Conservation (phyloP, 1,140 invertebrate species). For the Bombus superbus region DNA sequence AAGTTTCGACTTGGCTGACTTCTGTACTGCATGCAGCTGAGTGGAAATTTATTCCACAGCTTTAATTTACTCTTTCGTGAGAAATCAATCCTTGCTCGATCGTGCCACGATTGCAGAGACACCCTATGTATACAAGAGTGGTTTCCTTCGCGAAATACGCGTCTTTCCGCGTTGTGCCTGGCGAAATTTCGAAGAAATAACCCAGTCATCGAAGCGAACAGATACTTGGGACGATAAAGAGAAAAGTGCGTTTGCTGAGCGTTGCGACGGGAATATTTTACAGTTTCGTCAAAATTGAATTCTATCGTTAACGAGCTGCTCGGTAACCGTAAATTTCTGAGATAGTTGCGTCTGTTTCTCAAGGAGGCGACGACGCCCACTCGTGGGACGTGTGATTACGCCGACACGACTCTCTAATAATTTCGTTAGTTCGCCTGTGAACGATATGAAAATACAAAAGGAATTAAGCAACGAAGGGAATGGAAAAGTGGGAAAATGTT, state of each 20-base stretch:
- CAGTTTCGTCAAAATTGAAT: conserved; percentile 18
- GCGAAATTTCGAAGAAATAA: not conserved
- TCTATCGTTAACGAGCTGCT: conserved; percentile 11
- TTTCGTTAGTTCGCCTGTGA: conserved; percentile 29
- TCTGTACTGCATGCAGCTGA: too few relatives aligned
- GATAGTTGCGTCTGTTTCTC: not conserved
- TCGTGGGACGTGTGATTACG: conserved; percentile 10
- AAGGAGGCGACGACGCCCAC: not conserved
- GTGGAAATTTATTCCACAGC: not conserved
- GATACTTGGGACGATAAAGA: not conserved
- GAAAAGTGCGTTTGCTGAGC: not conserved
- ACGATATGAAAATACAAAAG: conserved; percentile 39
- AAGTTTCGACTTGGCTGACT: too few relatives aligned
- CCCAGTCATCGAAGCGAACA: not conserved
- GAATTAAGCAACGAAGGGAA: not conserved
- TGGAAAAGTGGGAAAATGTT: conserved; percentile 32
- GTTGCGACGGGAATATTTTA: conserved; percentile 1
- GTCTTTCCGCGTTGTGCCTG: not conserved
- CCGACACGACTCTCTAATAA: conserved; percentile 18
- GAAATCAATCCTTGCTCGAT: not conserved
- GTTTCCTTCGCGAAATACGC: not conserved
- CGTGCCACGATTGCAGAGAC: not conserved
- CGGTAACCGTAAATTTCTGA: conserved; percentile 3
- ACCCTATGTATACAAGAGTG: too few relatives aligned
- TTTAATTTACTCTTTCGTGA: not conserved